A percentile compares a stretch with the other conserved stretches of the same genome.
Conservation (phyloP, 1,140 invertebrate genomes). For the Neodiprion pinetum region DNA sequence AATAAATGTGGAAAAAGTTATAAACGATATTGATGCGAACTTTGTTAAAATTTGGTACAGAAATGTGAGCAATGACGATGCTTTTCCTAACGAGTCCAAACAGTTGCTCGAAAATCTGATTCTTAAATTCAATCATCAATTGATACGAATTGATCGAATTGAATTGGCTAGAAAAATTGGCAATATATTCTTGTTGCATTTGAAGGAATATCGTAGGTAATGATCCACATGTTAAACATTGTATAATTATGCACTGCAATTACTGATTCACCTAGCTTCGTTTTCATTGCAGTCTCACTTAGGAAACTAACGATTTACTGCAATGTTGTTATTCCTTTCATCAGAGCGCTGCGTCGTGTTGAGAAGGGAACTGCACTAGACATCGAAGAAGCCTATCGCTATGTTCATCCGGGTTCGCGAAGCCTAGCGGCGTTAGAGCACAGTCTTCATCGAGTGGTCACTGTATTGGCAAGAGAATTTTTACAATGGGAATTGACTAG, state of each 20-base stretch:
- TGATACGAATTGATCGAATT: conserved; percentile 42
- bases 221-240: not conserved
- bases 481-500: conserved; percentile 72
- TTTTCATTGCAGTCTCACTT: conserved; percentile 3
- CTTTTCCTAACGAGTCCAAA: conserved; percentile 44
- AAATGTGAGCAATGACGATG: conserved; percentile 47
- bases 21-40: conserved; percentile 42
- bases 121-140: conserved; percentile 37
- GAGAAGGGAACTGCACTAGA: conserved; percentile 45
- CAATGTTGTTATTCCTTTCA: conserved; percentile 8
- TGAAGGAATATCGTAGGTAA: conserved; percentile 55
- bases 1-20: conserved; percentile 32
- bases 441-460: conserved; percentile 65
- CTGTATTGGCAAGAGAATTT: conserved; percentile 67
- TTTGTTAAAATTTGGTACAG: conserved; percentile 50
- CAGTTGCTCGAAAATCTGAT: conserved; percentile 42
- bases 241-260: not conserved
- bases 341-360: conserved; percentile 47
- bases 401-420: conserved; percentile 57
- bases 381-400: conserved; percentile 54
- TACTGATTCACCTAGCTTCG: conserved; percentile 6
- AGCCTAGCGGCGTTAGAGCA: conserved; percentile 62
- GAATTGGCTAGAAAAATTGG: conserved; percentile 48
- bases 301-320: no score
- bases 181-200: conserved; percentile 51